Evolutionary conservation across 2,113 vertebrate species (phyloP).

Genomic region (Pygoscelis antarcticus): DNA sequence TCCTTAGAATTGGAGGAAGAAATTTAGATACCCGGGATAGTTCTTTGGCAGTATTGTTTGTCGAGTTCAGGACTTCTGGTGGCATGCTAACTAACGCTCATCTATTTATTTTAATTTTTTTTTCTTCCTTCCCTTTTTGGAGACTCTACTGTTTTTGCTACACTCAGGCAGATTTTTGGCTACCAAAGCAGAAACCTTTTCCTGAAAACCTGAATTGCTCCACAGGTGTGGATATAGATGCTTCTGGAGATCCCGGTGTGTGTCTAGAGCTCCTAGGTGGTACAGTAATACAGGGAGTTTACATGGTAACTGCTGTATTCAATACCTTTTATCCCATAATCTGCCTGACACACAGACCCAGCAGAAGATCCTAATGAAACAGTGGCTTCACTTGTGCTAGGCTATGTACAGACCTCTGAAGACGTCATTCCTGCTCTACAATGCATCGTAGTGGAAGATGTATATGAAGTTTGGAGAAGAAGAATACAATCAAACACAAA

Average conservation of each 20-base stretch:
- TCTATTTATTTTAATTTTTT: neutral
- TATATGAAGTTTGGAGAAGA: neutral
- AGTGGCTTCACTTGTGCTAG: neutral
- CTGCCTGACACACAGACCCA: neutral
- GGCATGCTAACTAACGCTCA: neutral
- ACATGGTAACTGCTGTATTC: neutral
- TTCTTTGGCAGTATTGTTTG: neutral
- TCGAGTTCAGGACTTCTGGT: neutral
- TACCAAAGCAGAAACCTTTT: neutral
- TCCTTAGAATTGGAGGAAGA: neutral
- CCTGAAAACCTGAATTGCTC: neutral
- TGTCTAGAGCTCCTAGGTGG: neutral
- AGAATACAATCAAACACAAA: neutral
- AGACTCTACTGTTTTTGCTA: neutral
- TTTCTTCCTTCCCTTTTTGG: neutral
- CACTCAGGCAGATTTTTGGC: neutral
- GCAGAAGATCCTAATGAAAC: neutral
- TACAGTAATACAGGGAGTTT: neutral
- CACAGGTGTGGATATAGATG: neutral
- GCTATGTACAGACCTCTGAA: neutral
- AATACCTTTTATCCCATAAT: neutral
- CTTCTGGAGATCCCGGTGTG: neutral
- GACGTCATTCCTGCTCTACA: rapidly evolving
- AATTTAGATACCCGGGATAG: neutral
- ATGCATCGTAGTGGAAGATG: neutral